Base-by-base conservation (phyloP, 2,113 vertebrate species). In the Apistogramma diplotaenia region DNA sequence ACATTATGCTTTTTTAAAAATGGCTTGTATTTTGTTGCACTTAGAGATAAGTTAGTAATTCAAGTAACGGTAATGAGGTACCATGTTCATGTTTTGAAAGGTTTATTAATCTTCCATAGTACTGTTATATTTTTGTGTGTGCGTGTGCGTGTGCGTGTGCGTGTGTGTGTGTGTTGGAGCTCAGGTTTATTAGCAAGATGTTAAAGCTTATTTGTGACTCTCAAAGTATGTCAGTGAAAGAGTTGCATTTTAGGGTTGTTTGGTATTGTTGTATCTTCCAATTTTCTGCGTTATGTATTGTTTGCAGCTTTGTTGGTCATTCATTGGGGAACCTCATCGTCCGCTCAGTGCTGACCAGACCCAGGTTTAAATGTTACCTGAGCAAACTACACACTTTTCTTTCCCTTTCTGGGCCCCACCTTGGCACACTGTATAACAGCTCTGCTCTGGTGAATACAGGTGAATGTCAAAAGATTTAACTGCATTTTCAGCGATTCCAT, bases 401-500 rank as follows among this genome's bases (percentile, higher is more conserved):
- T 0, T 99, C 98, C 55, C 95, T 99, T 35, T 99, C 98, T 89
- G 98, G 98, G 86, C 98, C 98, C 90, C 98, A 99, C 87, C 96
- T 99, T 46, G 98, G 98, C 83, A 99, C 98, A 3, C 94, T 99
- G 59, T 99, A 99, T 92, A 99, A 99, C 94, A 99, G 97, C 94
- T 99, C 98, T 76, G 96, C 98, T 86, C 96, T 99, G 78, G 98
- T 99, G 89, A 99, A 99, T 92, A 99, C 98, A 92, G 98, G 98
- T 98, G 91, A 91, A 87, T 18, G 11, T 67, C 19, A 9, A 9
- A 75, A 56, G 21, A n/a, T 58, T 29, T 58, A 57, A 25, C 6
- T 70, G 15, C 3, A 71, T 27, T 27, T 62, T 76, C 11, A 72
- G 31, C 40, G 18, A 49, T 65, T 77, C 27, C 16, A 53, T 29